A percentile compares a stretch with the other conserved stretches of the same genome.
Conservation (phyloP, 2,797 vertebrate species). For the Crenuchus spilurus region DNA sequence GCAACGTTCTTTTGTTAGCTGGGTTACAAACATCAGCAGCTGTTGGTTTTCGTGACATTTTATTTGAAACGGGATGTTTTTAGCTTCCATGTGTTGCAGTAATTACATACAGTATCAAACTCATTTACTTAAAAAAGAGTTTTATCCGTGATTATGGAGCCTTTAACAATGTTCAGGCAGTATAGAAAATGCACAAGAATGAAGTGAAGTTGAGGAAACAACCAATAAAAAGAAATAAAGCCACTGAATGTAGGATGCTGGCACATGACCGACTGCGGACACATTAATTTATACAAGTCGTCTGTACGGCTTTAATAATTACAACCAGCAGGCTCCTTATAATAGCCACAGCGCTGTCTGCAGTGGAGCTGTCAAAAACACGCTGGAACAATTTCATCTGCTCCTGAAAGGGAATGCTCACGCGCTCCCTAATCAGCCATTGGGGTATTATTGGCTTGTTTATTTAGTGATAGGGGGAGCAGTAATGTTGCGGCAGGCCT, state of each 20-base stretch:
- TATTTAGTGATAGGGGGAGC: conserved; percentile 77
- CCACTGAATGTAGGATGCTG: background rate
- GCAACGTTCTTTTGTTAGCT: too few species aligned
- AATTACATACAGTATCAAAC: too few species aligned
- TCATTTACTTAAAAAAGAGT: too few species aligned
- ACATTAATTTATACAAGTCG: conserved; percentile 77
- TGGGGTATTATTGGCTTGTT: conserved; percentile 80
- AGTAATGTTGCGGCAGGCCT: conserved; percentile 65
- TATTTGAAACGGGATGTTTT: too few species aligned
- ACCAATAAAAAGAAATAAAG: conserved; percentile 38
- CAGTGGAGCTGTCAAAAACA: conserved; percentile 79
- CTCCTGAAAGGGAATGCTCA: conserved; percentile 29
- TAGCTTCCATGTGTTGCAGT: too few species aligned
- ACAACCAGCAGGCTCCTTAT: conserved; percentile 64
- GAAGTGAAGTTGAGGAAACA: conserved; percentile 70
- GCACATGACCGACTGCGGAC: conserved; percentile 13
- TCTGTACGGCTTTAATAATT: conserved; percentile 79
- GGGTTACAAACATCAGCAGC: too few species aligned
- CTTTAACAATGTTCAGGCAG: too few species aligned
- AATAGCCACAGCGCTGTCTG: conserved; percentile 64
- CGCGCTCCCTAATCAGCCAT: conserved; percentile 75
- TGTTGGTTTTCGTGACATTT: too few species aligned
- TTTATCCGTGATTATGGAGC: too few species aligned
- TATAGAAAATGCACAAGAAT: conserved; percentile 34
- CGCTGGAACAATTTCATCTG: conserved; percentile 78